phyloP scores from a whole-genome alignment of 2,113 vertebrate genomes.

The Pangasianodon gigas region DNA sequence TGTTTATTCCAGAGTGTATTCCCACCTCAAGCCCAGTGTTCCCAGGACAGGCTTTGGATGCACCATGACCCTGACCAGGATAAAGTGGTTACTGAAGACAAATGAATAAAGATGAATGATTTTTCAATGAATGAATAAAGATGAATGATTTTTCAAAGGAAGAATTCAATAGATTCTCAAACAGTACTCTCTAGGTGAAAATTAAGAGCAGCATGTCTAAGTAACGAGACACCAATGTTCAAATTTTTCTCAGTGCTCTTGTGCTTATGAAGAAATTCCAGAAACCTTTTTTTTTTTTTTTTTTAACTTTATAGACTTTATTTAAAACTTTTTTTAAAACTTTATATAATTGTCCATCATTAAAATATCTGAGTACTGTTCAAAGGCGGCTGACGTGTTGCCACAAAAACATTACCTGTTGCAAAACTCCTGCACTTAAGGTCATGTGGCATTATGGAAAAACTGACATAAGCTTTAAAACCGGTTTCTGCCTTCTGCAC shows the following conservation, averaged over 20 bases:
- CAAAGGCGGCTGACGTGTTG: background rate
- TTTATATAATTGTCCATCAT: background rate
- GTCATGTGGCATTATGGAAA: background rate
- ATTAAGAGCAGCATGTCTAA: background rate
- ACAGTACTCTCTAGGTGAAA: background rate
- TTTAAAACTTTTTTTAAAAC: no score
- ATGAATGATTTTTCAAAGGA: no score
- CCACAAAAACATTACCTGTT: background rate
- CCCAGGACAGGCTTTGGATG: background rate
- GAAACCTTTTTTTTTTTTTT: background rate
- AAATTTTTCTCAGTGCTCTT: background rate
- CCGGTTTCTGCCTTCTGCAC: background rate
- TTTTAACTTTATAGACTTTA: background rate
- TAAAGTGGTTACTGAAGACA: background rate
- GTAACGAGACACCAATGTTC: background rate
- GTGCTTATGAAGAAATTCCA: background rate
- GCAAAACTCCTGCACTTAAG: background rate
- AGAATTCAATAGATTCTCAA: no score
- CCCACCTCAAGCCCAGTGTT: background rate
- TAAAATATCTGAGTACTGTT: background rate
- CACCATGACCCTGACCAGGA: background rate
- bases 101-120: background rate
- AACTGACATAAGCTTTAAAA: background rate
- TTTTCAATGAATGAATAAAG: background rate
- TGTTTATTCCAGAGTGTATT: background rate